Percentiles rank a stretch among this genome's conserved stretches.
Evolutionary conservation across 2,888 invertebrate species (phyloP).

Genomic region (Lottia scabra): DNA sequence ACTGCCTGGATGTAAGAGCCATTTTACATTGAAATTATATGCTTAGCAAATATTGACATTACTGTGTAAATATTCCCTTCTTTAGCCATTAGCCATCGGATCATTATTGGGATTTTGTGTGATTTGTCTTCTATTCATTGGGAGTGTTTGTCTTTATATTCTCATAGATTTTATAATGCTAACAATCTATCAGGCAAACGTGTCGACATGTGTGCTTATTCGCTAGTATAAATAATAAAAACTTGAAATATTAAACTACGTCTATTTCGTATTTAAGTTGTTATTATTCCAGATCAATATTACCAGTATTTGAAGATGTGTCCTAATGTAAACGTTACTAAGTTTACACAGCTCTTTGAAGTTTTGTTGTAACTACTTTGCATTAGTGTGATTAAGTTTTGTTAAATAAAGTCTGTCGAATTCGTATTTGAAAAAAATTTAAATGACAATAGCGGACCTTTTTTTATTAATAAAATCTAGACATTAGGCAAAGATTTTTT

Average conservation of each 20-base stretch:
- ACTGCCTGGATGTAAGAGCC: constrained; percentile 11
- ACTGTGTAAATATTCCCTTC: constrained; percentile 7
- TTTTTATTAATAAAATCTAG: too few relatives aligned
- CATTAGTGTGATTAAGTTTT: neutral
- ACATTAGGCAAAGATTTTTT: too few relatives aligned
- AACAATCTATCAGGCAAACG: constrained; percentile 1
- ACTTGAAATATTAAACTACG: constrained; percentile 4
- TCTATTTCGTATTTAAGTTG: constrained; percentile 3
- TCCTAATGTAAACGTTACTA: neutral
- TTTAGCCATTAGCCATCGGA: constrained; percentile 10
- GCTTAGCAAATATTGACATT: constrained; percentile 14
- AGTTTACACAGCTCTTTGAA: constrained; percentile 3
- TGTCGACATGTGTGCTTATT: constrained; percentile 6
- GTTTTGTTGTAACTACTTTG: neutral
- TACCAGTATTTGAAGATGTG: neutral
- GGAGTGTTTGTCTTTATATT: neutral
- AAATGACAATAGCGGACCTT: too few relatives aligned
- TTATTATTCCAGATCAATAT: neutral
- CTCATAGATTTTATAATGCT: constrained; percentile 4
- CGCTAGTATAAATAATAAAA: constrained; percentile 1
- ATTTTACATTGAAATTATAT: constrained; percentile 13
- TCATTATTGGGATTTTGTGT: constrained; percentile 11
- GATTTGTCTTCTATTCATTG: neutral
- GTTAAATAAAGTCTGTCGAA: neutral
- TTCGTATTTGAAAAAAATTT: neutral